Evolutionary conservation across 1,140 invertebrate species (phyloP).

Genomic region (Lordiphosa mommai): DNA sequence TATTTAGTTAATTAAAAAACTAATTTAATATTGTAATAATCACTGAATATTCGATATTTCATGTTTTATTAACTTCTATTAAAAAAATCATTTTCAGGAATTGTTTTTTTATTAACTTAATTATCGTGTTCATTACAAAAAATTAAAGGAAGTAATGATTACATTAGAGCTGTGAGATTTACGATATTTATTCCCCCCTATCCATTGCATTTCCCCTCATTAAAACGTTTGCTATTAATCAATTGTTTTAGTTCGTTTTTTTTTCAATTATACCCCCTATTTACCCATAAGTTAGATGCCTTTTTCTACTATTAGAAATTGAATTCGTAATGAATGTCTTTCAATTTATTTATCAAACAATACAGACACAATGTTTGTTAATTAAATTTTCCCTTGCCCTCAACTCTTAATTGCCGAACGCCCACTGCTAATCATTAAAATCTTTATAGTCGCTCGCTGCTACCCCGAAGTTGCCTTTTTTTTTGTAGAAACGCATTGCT

Average conservation of each 20-base stretch:
- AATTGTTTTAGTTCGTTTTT: background rate
- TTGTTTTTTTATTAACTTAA: no score
- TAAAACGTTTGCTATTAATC: background rate
- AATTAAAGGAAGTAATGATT: no score
- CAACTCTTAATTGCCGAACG: constrained; percentile 33
- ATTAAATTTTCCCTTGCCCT: constrained; percentile 30
- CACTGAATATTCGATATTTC: no score
- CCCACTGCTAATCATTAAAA: constrained; percentile 53
- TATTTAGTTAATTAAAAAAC: no score
- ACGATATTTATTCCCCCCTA: no score
- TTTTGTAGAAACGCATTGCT: constrained; percentile 14
- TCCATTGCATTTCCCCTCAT: background rate
- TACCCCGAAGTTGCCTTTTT: background rate
- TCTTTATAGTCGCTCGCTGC: constrained; percentile 26
- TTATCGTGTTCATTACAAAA: no score
- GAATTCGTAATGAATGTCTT: constrained; percentile 42
- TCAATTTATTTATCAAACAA: constrained; percentile 44
- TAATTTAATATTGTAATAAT: no score
- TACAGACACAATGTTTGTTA: constrained; percentile 20
- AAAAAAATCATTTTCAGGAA: no score
- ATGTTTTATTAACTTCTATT: no score
- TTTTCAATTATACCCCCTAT: constrained; percentile 23
- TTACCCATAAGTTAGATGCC: background rate
- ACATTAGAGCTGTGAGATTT: no score
- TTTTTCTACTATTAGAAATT: background rate